Evolutionary conservation across 2,113 vertebrate genomes (phyloP).

Genomic region (Barnardius zonarius): DNA sequence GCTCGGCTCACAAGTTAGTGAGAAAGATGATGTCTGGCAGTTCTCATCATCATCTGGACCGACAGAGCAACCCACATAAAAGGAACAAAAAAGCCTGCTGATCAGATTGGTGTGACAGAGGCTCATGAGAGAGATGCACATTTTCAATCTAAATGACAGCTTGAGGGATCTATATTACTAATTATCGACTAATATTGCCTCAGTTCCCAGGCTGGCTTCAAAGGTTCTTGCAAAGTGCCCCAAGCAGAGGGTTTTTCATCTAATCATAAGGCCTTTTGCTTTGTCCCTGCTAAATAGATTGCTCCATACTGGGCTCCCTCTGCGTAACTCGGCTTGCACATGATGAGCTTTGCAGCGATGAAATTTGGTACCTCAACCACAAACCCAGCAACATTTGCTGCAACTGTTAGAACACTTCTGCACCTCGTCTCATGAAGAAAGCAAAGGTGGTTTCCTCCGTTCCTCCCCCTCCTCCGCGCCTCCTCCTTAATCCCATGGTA

Average conservation of each 20-base stretch:
- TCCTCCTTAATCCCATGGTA: slow-evolving; percentile 42
- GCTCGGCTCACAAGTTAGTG: slow-evolving; percentile 33
- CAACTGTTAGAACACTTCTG: slow-evolving; percentile 53
- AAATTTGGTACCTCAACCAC: slow-evolving; percentile 59
- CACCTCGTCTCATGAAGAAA: background rate
- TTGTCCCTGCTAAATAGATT: slow-evolving; percentile 44
- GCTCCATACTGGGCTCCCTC: background rate
- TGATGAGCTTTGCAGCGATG: slow-evolving; percentile 62
- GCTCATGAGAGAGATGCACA: slow-evolving; percentile 54
- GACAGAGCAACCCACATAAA: slow-evolving; percentile 67
- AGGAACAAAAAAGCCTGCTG: slow-evolving; percentile 60
- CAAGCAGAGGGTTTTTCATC: slow-evolving; percentile 25
- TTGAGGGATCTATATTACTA: slow-evolving; percentile 70
- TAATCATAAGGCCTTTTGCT: slow-evolving; percentile 38
- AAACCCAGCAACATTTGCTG: slow-evolving; percentile 47
- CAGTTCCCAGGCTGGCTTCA: slow-evolving; percentile 68
- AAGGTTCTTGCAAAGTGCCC: slow-evolving; percentile 42
- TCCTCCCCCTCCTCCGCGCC: background rate
- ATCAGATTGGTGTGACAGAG: slow-evolving; percentile 64
- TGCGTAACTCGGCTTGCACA: slow-evolving; percentile 22
- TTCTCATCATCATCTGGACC: slow-evolving; percentile 63
- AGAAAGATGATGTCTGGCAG: slow-evolving; percentile 60
- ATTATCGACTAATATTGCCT: slow-evolving; percentile 60
- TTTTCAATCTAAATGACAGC: slow-evolving; percentile 56
- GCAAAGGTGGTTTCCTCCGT: slow-evolving; percentile 23